Base-by-base conservation (phyloP, 2,113 vertebrate species). In the Oryzias javanicus region DNA sequence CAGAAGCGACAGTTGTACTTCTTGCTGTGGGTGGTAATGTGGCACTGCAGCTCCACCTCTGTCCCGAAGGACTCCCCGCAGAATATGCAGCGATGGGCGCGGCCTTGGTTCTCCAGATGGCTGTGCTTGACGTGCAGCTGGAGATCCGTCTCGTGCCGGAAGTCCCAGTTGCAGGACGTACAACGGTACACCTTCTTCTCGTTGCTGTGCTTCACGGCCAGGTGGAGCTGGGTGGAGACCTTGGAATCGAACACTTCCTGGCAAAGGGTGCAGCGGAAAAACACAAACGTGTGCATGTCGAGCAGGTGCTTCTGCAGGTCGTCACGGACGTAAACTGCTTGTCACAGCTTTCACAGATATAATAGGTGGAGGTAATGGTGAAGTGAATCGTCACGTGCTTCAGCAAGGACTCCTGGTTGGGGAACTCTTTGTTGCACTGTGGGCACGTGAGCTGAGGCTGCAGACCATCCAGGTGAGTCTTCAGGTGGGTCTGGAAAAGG, bases 241-340 rank as follows among this genome's bases (percentile, higher is more conserved):
- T 98, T 98, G 3, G 97, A 99, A 91, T 99, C 97, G 29, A 99
- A 99, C 54, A 98, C 96, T 64, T 99, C 97, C 77, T 98, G 97
- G 86, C 97, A 99, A 60, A 99, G 90, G 41, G 97, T 98, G 78
- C 97, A 99, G 80, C 96, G 96, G 86, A 98, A 99, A 83, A 99
- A 96, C 67, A 98, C 97, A 1, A 98, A 98, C 0, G 97, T 99
- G 74, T 99, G 97, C 97, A 98, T 98, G 89, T 99, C 97, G 4
- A 99, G 86, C 18, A 99, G 89, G 84, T 99, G 97, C 82, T 98
- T 98, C 89, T 99, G 97, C 57, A 99, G 90, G 86, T 99, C 97
- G 54, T 99, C 83, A 99, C 97, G 0, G 95, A 96, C 2, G 97
- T 96, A 88, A 99, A 99, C 90, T 98, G 97, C 87, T 98, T 98